A percentile compares a stretch with the other conserved stretches of the same genome.
Evolutionary conservation across 2,888 invertebrate genomes (phyloP).

Genomic region (Stenichneumon culpator): DNA sequence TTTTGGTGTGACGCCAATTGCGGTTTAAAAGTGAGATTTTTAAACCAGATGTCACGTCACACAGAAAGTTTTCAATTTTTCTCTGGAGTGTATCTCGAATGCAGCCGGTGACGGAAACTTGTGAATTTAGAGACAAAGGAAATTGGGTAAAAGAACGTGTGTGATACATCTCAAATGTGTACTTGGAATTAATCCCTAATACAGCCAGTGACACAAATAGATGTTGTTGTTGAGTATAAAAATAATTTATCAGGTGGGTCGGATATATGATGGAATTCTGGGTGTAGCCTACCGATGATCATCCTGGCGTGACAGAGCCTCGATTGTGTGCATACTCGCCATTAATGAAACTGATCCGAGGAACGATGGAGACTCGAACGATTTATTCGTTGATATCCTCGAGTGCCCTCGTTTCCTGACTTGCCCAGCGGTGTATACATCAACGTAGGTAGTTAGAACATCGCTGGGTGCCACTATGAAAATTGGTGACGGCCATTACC

Average conservation of each 20-base stretch:
- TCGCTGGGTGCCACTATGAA: not conserved
- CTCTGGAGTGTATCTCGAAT: no score
- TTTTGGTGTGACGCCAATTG: no score
- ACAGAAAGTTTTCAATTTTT: no score
- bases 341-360: conserved; percentile 76
- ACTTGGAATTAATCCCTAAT: no score
- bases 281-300: conserved; percentile 75
- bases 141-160: no score
- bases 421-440: conserved; percentile 75
- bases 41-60: no score
- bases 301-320: conserved; percentile 79
- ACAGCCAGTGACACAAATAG: no score
- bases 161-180: no score
- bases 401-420: conserved; percentile 83
- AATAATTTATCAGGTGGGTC: conserved; percentile 19
- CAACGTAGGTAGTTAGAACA: conserved; percentile 1
- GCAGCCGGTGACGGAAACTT: no score
- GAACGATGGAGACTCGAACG: conserved; percentile 57
- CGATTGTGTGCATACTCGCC: conserved; percentile 76
- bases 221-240: not conserved
- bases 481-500: not conserved
- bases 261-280: conserved; percentile 66
- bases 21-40: no score
- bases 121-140: no score
- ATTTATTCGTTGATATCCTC: conserved; percentile 78